Evolutionary conservation across 1,140 invertebrate genomes (phyloP), one percentile per base, ranked within the genome.

Genomic region (Lepidurus couesii): DNA sequence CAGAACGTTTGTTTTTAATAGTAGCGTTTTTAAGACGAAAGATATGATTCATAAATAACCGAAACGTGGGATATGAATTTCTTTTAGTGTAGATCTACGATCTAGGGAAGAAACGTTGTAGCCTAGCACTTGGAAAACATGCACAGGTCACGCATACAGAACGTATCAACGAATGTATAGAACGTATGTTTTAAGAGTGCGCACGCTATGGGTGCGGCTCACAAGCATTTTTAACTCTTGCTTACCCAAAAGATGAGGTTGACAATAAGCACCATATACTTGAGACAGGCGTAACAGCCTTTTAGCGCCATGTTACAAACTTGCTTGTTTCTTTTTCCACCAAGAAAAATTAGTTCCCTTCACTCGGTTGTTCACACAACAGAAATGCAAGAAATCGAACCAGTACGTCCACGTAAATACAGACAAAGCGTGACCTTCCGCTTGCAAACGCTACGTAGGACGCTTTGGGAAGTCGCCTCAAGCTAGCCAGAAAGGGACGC

Each of bases 231-330:
- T 78, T 80, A 79, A 80, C 82, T 65, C 65, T 77, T 44, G 86
- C 90, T 90, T 86, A 91, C 91, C 90, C 89, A 90, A 86, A 92
- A 91, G 83, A 92, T 85, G 43, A 92, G 84, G 84, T 92, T 92
- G 81, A 92, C 86, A 80, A 91, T 84, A 78, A 92, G 87, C 80
- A 92, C 87, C 44, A 91, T 84, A 83, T 90, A 92, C 85, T 92
- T 92, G 81, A 91, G 87, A 82, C 89, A 85, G 77, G 87, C 88
- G 85, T 90, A 91, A 86, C 90, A 92, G 80, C 89, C 88, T 79
- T 86, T 87, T 65, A 91, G 83, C 83, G 88, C 90, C 90, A 91
- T 91, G 77, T 76, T 80, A 77, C 8, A 65, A 13, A 11, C 16
- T 65, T 65, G 13, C n/a, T 7, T 10, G 45, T 10, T n/a, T 13